Base-by-base conservation (phyloP, 1,140 invertebrate species). In the Bombus confusus region DNA sequence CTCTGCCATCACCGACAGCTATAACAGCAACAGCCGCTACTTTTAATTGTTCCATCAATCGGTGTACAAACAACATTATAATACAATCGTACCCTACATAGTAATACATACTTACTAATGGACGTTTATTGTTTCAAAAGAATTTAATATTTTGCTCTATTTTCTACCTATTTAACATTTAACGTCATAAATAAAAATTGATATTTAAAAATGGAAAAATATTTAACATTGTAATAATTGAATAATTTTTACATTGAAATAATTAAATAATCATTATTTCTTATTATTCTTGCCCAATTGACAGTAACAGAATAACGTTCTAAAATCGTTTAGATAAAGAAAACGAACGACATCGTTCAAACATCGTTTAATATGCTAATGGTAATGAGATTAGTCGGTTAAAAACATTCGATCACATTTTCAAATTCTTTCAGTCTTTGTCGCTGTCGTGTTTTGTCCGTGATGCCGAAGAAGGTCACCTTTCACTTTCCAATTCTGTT, bases 401-500 rank as follows among this genome's bases (percentile, higher is more conserved):
- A 12, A 31, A 34, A 28, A 71, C 28, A 59, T 5, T 52, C 8
- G 25, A 25, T 66, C 37, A 83, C 15, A 52, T 47, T 39, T 52
- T n/a, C n/a, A 41, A 59, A n/a, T 37, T 4, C 12, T 69, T 22
- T 69, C 59, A 25, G 25, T 34, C 52, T 78, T 31, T 75, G 25
- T 80, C 28, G 13, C 31, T 34, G 39, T 31, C 13, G 3, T 71
- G 10, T 68, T 75, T 76, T 43, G 25, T 52, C 22, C 73, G 18
- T 37, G 73, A 83, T 39, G 13, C 10, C 37, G 3, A 39, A 22
- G n/a, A 80, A 83, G 62, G 73, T 77, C 64, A 62, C 76, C 83
- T 68, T 72, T 80, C 76, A 47, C 83, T 85, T 80, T 80, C 31
- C 68, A 73, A 85, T 85, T 73, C 39, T 79, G 52, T 79, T 72